phyloP scores from a whole-genome alignment of 2,797 vertebrate genomes.

The Sebastolobus altivelis region DNA sequence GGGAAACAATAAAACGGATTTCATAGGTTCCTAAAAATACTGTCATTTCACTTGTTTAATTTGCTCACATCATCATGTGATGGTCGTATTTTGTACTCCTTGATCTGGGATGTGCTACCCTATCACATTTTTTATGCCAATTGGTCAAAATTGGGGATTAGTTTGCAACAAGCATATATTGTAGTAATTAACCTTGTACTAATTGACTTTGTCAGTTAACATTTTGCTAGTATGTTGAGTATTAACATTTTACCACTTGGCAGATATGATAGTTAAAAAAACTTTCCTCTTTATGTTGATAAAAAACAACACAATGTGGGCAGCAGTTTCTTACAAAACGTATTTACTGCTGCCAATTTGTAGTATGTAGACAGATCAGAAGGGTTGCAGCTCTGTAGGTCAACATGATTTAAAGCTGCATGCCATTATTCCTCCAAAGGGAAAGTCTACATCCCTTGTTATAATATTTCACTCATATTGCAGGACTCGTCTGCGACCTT shows the following conservation, averaged over 20 bases:
- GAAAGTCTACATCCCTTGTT: background rate
- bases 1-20: too few relatives aligned
- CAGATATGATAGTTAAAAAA: background rate
- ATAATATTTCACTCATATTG: background rate
- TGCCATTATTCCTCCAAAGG: constrained; percentile 17
- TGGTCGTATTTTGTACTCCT: too few relatives aligned
- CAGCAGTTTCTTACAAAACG: background rate
- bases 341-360: background rate
- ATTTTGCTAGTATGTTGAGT: background rate
- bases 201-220: background rate
- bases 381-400: constrained; percentile 4
- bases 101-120: too few relatives aligned
- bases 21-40: too few relatives aligned
- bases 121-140: too few relatives aligned
- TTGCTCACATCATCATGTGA: too few relatives aligned
- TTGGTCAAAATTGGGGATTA: too few relatives aligned
- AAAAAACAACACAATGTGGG: background rate
- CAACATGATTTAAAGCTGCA: background rate
- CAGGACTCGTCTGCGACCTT: constrained; percentile 3
- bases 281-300: background rate
- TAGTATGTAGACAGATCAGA: background rate
- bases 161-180: background rate
- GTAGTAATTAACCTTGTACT: background rate
- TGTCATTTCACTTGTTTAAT: too few relatives aligned
- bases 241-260: background rate